These are phyloP conservation scores for Miniopterus natalensis DNA, from an alignment of 2,113 vertebrate species.

Conservation along the genomic window DNA sequence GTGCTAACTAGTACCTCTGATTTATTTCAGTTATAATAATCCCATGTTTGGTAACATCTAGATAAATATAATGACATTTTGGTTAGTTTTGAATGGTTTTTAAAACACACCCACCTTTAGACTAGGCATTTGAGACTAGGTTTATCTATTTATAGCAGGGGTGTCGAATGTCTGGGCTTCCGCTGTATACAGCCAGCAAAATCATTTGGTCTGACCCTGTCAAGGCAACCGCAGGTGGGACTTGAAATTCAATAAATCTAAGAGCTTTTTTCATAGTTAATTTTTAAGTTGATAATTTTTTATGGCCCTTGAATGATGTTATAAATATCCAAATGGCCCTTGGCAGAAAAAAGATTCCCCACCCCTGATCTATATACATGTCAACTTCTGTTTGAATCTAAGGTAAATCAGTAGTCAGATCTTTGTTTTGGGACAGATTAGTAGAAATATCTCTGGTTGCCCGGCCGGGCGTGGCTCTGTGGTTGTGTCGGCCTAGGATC, in stretches of 20 bases:
- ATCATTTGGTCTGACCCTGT: too few species aligned
- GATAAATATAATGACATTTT: constrained; percentile 31
- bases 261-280: too few species aligned
- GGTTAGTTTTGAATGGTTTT: constrained; percentile 14
- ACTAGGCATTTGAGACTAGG: not conserved
- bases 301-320: too few species aligned
- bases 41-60: not conserved
- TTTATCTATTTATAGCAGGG: constrained; percentile 1
- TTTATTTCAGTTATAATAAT: constrained; percentile 40
- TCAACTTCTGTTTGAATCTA: constrained; percentile 2
- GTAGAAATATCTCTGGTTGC: not conserved
- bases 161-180: too few species aligned
- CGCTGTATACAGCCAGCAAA: too few species aligned
- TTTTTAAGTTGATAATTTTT: too few species aligned
- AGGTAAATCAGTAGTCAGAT: not conserved
- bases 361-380: not conserved
- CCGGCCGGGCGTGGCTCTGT: too few species aligned
- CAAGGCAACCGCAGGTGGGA: too few species aligned
- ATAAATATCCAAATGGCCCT: too few species aligned
- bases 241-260: too few species aligned
- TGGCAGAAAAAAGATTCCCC: too few species aligned
- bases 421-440: constrained; percentile 14
- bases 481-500: too few species aligned
- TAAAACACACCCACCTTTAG: constrained; percentile 7
- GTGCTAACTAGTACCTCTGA: not conserved